Conservation (phyloP, 2,888 invertebrate species). For the Ophion slaviceki region DNA sequence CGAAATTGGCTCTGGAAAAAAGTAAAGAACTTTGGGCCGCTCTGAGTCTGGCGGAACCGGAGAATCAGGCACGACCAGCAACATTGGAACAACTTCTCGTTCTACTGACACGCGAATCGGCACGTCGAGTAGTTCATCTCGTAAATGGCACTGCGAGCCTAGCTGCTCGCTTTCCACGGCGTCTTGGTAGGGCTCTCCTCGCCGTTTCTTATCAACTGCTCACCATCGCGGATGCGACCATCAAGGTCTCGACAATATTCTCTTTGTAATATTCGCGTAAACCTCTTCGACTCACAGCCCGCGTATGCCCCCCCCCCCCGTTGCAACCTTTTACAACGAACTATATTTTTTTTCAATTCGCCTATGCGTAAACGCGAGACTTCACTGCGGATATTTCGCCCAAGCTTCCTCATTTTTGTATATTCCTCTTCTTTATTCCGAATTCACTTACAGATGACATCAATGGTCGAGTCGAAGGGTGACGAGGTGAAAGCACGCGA, state of each 20-base stretch:
- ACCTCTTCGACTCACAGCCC: not conserved
- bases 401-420: not conserved
- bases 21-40: conserved; percentile 89
- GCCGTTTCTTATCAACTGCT: conserved; percentile 85
- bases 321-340: too few species aligned
- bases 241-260: conserved; percentile 85
- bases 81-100: conserved; percentile 92
- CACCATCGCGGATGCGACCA: conserved; percentile 86
- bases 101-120: conserved; percentile 90
- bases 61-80: conserved; percentile 92
- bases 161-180: conserved; percentile 86
- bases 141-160: conserved; percentile 88
- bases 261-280: conserved; percentile 4
- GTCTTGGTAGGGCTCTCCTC: conserved; percentile 73
- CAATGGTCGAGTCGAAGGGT: conserved; percentile 71
- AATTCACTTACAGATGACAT: conserved; percentile 74
- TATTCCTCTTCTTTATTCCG: not conserved
- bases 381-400: not conserved
- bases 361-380: not conserved
- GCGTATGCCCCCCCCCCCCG: too few species aligned
- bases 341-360: too few species aligned
- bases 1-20: conserved; percentile 89
- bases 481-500: conserved; percentile 74
- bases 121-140: conserved; percentile 91
- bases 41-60: conserved; percentile 91